Evolutionary conservation across 2,797 vertebrate genomes (phyloP), one percentile per base, ranked within the genome.

Genomic region (Rhadinocentrus ornatus): DNA sequence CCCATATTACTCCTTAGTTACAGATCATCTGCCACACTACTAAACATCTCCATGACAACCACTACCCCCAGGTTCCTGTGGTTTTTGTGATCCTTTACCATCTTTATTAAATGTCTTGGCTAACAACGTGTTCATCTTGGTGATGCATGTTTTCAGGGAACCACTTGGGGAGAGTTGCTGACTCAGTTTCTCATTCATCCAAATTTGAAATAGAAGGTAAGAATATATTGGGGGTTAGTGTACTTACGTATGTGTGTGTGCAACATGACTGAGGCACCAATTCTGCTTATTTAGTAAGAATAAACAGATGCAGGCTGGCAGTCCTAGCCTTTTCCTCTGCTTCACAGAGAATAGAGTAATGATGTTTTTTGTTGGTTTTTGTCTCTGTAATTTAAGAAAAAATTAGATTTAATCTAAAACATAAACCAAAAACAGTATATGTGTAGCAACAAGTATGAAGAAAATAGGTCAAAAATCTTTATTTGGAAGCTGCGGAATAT

Each of bases 1-100:
- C 60, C 67, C 66, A 64, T 35, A 9, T 78, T 77, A 72, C 34
- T 64, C 66, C 26, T 69, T 63, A 75, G 85, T 85, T 71, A 62
- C 46, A 39, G 66, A 80, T 85, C 78, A 66, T 69, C 65, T 34
- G 56, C 81, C 86, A 90, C 79, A 86, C 86, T 68, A 84, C 58
- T 82, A 35, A 73, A 67, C 50, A 37, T 90, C 71, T 32, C 82
- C 86, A 80, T 82, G 78, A 68, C 72, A 80, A 79, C 66, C 26
- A 35, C 60, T 27, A 34, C 71, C 72, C 70, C 65, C 64, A 66
- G 63, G 62, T 60, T 72, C 76, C 72, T 85, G 87, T 78, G 84
- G 66, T 80, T 77, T 55, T 27, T 82, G 69, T 78, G 77, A 87
- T 86, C 83, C 7, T 41, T 83, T 27, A 77, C 52, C 64, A 78